These are phyloP conservation scores for Poeciliopsis gracilis DNA, from an alignment of 2,797 vertebrate species.

Conservation along the genomic window DNA sequence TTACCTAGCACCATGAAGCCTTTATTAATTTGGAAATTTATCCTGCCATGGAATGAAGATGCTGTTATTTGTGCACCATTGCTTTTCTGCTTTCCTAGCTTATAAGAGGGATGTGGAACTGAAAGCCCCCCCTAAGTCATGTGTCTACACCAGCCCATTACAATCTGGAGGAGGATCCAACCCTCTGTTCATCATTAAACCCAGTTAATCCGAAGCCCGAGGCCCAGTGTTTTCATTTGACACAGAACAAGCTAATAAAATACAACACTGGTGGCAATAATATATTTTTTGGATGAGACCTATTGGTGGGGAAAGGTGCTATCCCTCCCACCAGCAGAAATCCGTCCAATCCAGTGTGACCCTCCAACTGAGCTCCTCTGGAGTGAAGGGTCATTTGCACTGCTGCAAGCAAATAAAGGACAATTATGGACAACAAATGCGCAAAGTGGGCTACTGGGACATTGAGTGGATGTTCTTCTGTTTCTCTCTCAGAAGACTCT, in stretches of 20 bases:
- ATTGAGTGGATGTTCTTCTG: background rate
- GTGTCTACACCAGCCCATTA: slow-evolving; percentile 74
- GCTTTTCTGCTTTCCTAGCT: slow-evolving; percentile 35
- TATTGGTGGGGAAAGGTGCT: slow-evolving; percentile 60
- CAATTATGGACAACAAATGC: slow-evolving; percentile 33
- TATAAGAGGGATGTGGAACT: slow-evolving; percentile 33
- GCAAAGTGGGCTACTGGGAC: slow-evolving; percentile 43
- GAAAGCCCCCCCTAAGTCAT: slow-evolving; percentile 57
- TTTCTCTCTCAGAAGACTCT: background rate
- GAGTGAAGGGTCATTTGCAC: slow-evolving; percentile 47
- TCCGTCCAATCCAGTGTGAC: slow-evolving; percentile 58
- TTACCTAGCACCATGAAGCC: slow-evolving; percentile 75
- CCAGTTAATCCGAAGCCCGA: slow-evolving; percentile 70
- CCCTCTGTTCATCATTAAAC: slow-evolving; percentile 75
- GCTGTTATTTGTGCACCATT: slow-evolving; percentile 56
- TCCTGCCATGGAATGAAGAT: slow-evolving; percentile 76
- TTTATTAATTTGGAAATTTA: slow-evolving; percentile 84
- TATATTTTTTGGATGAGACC: slow-evolving; percentile 55
- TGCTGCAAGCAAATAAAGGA: slow-evolving; percentile 46
- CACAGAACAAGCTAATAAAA: slow-evolving; percentile 66
- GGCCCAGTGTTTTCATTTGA: slow-evolving; percentile 70
- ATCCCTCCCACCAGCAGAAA: slow-evolving; percentile 63
- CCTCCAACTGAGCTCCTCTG: slow-evolving; percentile 50
- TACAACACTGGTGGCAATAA: slow-evolving; percentile 51
- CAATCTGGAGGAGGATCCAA: slow-evolving; percentile 74